Base-by-base conservation (phyloP, 92 coral and sea anemone genomes). In the Galaxea fascicularis region DNA sequence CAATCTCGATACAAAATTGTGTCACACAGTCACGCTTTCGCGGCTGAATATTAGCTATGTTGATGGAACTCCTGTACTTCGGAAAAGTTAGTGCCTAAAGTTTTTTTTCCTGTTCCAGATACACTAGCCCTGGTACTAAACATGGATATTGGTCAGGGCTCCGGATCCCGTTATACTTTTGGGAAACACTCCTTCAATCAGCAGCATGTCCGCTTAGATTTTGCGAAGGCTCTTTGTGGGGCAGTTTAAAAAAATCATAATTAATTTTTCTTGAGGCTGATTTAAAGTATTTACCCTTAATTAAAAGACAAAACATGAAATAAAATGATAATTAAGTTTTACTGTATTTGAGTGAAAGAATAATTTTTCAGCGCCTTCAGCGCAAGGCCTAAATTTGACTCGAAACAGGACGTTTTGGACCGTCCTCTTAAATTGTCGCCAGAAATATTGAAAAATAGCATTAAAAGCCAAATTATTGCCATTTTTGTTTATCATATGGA, bases 371-470 rank as follows among this genome's bases (percentile, higher is more conserved):
- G n/a, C n/a, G n/a, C n/a, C n/a, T n/a, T n/a, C 7, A 45, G 51
- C 51, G 51, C 51, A 76, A 75, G 64, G 74, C 88, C 88, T 84
- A 84, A 84, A 84, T 53, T 74, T 74, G 74, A 84, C 88, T 76
- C 88, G 64, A 54, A 84, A 84, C 76, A 84, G 65, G 84, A 27
- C 82, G 72, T 85, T 85, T 78, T 31, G 20, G 71, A 78, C 85
- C 85, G 71, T 78, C 77, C 85, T 78, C 79, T 56, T 73, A 83
- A 85, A 85, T 73, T 60, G 26, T 68, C 58, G 45, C 76, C 71
- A 67, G 22, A 85, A 85, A 77, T 9, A 65, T 22, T 73, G n/a
- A 83, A 83, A 59, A 26, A 73, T 30, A 35, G 82, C 39, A 67
- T 81, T 15, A n/a, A 69, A 75, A 74, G 65, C 45, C 46, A 74